Conservation (phyloP, 2,888 invertebrate species). For the Cosmorhoe ocellata region DNA sequence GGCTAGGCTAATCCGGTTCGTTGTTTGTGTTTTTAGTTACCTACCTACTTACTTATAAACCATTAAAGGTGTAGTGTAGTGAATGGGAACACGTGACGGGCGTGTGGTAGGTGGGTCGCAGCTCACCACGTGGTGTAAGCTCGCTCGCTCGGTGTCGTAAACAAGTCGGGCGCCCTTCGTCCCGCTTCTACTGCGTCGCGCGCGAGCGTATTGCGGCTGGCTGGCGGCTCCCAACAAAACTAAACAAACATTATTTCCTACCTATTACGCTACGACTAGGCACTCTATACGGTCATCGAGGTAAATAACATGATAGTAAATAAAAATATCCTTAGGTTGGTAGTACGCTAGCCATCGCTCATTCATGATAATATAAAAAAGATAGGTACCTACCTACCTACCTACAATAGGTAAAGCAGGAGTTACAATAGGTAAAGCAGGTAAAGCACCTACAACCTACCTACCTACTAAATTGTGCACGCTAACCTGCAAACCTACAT, state of each 20-base stretch:
- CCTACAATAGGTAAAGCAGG: too few species aligned
- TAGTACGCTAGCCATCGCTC: too few species aligned
- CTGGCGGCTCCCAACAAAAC: not conserved
- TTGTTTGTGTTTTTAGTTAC: conserved; percentile 39
- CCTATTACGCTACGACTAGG: too few species aligned
- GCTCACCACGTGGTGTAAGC: conserved; percentile 72
- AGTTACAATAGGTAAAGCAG: too few species aligned
- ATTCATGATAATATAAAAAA: too few species aligned
- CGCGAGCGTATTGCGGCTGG: conserved; percentile 10
- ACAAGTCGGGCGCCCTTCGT: conserved; percentile 55
- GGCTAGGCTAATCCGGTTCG: conserved; percentile 51
- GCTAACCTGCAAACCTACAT: too few species aligned
- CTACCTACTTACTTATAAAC: conserved; percentile 32
- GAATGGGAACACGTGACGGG: conserved; percentile 68
- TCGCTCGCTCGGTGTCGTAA: conserved; percentile 69
- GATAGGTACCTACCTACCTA: too few species aligned
- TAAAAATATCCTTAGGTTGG: too few species aligned
- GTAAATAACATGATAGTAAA: too few species aligned
- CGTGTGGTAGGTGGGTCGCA: conserved; percentile 46
- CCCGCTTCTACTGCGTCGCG: conserved; percentile 30
- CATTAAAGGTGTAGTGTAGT: conserved; percentile 48
- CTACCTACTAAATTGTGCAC: too few species aligned
- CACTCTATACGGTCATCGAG: too few species aligned
- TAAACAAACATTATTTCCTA: not conserved
- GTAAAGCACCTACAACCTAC: too few species aligned